Percentiles rank a stretch among this genome's conserved stretches.
Conservation (phyloP, 2,113 vertebrate genomes). For the Notarius lentiginosus region DNA sequence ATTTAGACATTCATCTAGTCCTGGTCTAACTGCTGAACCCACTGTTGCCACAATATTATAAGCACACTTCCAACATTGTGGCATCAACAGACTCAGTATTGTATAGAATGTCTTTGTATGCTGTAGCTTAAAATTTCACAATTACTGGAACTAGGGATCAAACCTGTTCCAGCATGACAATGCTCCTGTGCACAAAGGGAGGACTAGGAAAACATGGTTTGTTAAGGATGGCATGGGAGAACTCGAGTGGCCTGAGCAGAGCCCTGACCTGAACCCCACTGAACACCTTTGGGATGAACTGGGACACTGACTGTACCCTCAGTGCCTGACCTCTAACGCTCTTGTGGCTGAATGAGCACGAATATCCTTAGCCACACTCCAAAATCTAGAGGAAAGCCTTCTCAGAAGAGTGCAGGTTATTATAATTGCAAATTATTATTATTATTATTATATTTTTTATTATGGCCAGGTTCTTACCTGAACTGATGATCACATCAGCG, state of each 20-base stretch:
- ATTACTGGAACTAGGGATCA: not conserved
- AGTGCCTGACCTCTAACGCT: no score
- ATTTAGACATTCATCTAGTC: not conserved
- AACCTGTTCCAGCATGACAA: not conserved
- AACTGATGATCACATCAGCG: no score
- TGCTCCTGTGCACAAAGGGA: not conserved
- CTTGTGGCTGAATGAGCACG: no score
- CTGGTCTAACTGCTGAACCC: not conserved
- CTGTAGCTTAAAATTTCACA: not conserved
- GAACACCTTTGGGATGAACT: not conserved
- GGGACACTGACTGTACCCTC: not conserved
- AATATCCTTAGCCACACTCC: no score
- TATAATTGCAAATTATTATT: not conserved
- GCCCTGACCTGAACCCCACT: not conserved
- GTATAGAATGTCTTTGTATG: not conserved
- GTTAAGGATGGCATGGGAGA: not conserved
- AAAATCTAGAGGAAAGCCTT: not conserved
- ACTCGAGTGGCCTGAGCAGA: not conserved
- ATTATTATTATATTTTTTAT: no score
- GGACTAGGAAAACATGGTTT: not conserved
- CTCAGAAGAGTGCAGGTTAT: not conserved
- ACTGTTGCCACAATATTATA: not conserved
- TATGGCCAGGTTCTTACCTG: no score
- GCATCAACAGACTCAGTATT: no score
- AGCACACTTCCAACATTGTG: not conserved